Evolutionary conservation across 2,113 vertebrate genomes (phyloP).

Genomic region (Pteruthius melanotis): DNA sequence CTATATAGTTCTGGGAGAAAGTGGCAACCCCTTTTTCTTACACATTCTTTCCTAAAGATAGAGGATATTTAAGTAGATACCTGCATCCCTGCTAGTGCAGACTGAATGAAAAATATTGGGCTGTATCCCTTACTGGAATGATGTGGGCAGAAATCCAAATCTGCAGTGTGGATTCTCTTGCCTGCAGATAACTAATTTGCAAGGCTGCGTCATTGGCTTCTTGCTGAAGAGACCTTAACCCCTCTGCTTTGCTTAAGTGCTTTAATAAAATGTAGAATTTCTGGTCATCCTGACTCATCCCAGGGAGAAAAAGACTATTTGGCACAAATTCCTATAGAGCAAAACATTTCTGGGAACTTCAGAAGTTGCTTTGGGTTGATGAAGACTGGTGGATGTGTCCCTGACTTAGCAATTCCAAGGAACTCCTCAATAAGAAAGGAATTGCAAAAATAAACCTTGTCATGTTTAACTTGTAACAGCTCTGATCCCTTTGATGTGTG

Average conservation of each 20-base stretch:
- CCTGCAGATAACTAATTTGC: slow-evolving; percentile 2
- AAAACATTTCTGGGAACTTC: neutral
- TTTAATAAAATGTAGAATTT: neutral
- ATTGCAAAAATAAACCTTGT: neutral
- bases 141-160: slow-evolving; percentile 33
- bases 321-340: neutral
- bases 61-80: neutral
- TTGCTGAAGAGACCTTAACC: neutral
- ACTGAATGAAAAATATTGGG: neutral
- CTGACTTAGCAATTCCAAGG: neutral
- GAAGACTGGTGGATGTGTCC: neutral
- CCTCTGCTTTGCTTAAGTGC: neutral
- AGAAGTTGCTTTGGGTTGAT: neutral
- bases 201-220: neutral
- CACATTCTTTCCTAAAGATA: neutral
- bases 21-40: neutral
- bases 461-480: neutral
- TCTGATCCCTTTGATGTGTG: neutral
- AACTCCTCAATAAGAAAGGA: neutral
- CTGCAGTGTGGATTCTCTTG: slow-evolving; percentile 11
- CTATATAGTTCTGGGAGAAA: neutral
- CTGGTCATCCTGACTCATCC: neutral
- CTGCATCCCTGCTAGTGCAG: neutral
- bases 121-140: slow-evolving; percentile 20
- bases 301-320: neutral